phyloP scores from a whole-genome alignment of 1,140 invertebrate species.

The Lasioglossum baleicum region DNA sequence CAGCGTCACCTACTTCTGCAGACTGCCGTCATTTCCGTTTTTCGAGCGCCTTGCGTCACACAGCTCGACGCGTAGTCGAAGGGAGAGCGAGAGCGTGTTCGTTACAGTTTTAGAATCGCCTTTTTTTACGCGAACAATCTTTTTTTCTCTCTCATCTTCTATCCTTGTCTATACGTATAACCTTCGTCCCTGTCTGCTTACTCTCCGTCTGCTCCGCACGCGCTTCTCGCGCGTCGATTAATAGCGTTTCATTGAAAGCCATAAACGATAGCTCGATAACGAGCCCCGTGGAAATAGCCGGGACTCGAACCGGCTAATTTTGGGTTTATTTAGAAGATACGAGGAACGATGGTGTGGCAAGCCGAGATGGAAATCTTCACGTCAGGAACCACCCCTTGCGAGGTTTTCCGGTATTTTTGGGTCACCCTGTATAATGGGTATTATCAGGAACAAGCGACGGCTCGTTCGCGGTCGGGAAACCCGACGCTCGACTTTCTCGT shows the following conservation, averaged over 20 bases:
- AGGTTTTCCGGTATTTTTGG: too few species aligned
- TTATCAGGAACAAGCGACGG: too few species aligned
- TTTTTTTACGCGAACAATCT: constrained; percentile 17
- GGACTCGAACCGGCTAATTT: constrained; percentile 30
- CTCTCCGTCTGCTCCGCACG: not conserved
- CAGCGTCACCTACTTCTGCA: constrained; percentile 29
- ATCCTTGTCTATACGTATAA: too few species aligned
- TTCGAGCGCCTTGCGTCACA: constrained; percentile 38
- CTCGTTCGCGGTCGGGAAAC: not conserved
- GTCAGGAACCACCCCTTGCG: too few species aligned
- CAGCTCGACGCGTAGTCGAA: constrained; percentile 16
- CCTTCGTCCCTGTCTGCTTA: too few species aligned
- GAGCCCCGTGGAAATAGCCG: constrained; percentile 24
- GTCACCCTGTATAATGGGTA: too few species aligned
- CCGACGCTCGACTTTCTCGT: not conserved
- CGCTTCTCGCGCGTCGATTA: constrained; percentile 7
- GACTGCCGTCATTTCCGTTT: constrained; percentile 32
- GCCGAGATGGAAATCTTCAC: too few species aligned
- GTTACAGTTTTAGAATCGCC: constrained; percentile 33
- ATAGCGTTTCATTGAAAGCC: not conserved
- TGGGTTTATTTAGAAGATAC: constrained; percentile 22
- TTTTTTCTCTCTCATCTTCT: not conserved
- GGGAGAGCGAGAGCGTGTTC: not conserved
- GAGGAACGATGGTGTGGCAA: not conserved
- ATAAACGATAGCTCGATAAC: constrained; percentile 16